Evolutionary conservation across 1,140 invertebrate species (phyloP).

Genomic region (Bombus fervidus): DNA sequence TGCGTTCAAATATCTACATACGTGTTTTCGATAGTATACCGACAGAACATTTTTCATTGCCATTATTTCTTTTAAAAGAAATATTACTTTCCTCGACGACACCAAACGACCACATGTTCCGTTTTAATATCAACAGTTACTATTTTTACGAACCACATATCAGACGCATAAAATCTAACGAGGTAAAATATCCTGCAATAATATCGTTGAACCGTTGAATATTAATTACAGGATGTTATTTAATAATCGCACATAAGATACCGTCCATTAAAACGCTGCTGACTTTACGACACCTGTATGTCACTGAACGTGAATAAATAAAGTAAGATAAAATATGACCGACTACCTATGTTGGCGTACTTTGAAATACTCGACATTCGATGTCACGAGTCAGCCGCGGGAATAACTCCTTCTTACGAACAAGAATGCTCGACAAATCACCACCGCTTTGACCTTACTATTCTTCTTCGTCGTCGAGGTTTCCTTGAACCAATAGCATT

Average conservation of each 20-base stretch:
- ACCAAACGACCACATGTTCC: not conserved
- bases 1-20: too few relatives aligned
- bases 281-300: conserved; percentile 46
- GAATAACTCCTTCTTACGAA: not conserved
- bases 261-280: conserved; percentile 15
- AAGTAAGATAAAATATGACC: conserved; percentile 32
- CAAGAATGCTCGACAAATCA: not conserved
- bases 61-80: too few relatives aligned
- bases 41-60: too few relatives aligned
- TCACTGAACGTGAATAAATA: conserved; percentile 44
- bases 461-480: not conserved
- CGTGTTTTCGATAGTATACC: too few relatives aligned
- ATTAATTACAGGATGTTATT: conserved; percentile 60
- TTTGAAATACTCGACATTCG: not conserved
- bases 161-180: conserved; percentile 42
- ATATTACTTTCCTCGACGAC: too few relatives aligned
- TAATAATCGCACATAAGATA: conserved; percentile 51
- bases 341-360: too few relatives aligned
- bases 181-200: conserved; percentile 40
- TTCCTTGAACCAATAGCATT: not conserved
- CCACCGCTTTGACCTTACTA: not conserved
- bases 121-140: conserved; percentile 27
- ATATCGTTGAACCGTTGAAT: conserved; percentile 49
- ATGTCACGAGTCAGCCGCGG: too few relatives aligned
- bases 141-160: conserved; percentile 41